Percentiles rank a stretch among this genome's conserved stretches.
Evolutionary conservation across 2,888 invertebrate genomes (phyloP).

Genomic region (Cylindroiulus punctatus): DNA sequence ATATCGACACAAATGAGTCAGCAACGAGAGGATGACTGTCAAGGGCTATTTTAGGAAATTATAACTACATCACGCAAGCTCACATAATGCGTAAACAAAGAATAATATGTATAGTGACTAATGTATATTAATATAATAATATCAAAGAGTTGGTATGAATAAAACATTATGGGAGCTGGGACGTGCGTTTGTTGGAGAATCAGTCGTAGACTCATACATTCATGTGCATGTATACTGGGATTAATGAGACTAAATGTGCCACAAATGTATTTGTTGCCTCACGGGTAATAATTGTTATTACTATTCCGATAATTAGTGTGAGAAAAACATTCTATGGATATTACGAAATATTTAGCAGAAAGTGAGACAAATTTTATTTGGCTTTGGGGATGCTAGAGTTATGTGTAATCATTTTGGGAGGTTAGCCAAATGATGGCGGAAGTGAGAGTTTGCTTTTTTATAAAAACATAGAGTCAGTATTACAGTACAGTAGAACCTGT

Average conservation of each 20-base stretch:
- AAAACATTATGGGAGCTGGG: not conserved
- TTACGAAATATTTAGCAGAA: no score
- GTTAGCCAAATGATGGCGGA: no score
- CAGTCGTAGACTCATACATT: not conserved
- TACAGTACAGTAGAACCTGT: no score
- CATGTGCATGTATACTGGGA: not conserved
- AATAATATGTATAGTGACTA: not conserved
- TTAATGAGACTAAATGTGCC: not conserved
- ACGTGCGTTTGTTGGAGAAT: conserved; percentile 19
- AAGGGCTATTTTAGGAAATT: not conserved
- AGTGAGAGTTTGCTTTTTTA: no score
- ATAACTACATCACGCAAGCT: not conserved
- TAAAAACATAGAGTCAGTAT: no score
- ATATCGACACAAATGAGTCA: not conserved
- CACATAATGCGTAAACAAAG: not conserved
- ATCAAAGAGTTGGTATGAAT: not conserved
- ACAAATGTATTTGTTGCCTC: not conserved
- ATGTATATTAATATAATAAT: not conserved
- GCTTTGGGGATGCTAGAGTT: no score
- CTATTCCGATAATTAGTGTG: not conserved
- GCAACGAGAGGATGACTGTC: not conserved
- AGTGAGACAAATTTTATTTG: no score
- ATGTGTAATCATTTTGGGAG: no score
- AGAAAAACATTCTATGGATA: not conserved
- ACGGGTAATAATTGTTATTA: not conserved